Percentiles rank a stretch among this genome's conserved stretches.
These are phyloP conservation scores for Phalacrocorax brasilianus DNA, from an alignment of 2,113 vertebrate species.

Conservation along the genomic window DNA sequence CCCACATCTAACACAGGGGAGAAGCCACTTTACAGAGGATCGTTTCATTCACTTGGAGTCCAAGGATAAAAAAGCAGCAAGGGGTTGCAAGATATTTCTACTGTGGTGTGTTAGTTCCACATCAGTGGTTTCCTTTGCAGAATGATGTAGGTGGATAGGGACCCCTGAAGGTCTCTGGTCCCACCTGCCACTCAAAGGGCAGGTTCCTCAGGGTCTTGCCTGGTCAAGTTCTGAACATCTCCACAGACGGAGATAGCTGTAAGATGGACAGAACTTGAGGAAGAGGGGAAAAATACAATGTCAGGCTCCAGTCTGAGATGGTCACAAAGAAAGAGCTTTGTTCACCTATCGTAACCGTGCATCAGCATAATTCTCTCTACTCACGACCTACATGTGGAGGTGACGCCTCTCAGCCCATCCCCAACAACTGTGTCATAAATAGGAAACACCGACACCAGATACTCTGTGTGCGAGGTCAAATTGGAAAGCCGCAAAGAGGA, in stretches of 20 bases:
- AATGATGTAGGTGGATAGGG: background rate
- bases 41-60: background rate
- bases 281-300: accelerated
- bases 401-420: conserved; percentile 81
- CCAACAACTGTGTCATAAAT: conserved; percentile 74
- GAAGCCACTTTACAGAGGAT: background rate
- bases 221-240: background rate
- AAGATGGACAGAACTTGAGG: background rate
- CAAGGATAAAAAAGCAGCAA: background rate
- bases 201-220: background rate
- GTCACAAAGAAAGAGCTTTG: background rate
- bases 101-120: background rate
- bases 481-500: conserved; percentile 75
- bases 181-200: background rate
- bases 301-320: background rate
- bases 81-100: background rate
- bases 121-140: background rate
- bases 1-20: background rate
- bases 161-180: background rate
- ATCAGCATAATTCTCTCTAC: accelerated
- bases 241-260: background rate
- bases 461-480: conserved; percentile 84
- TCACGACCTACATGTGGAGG: conserved; percentile 82
- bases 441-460: conserved; percentile 86
- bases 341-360: background rate